Percentiles rank a stretch among this genome's conserved stretches.
phyloP scores from a whole-genome alignment of 2,888 invertebrate species.

The Tetragonula carbonaria region DNA sequence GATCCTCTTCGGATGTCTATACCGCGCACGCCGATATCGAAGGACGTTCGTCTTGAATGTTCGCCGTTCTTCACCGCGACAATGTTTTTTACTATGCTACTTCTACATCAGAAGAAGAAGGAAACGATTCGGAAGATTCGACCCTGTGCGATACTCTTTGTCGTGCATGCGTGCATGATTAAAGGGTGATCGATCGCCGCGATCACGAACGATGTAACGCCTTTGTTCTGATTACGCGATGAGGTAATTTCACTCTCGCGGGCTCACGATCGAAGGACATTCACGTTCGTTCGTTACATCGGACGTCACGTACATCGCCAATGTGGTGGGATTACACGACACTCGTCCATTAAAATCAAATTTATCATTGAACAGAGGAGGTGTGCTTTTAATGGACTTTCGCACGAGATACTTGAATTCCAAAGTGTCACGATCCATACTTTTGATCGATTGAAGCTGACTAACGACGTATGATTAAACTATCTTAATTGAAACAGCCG shows the following conservation, averaged over 20 bases:
- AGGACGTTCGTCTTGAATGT: constrained; percentile 43
- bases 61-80: neutral
- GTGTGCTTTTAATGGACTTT: neutral
- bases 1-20: constrained; percentile 25
- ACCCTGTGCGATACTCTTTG: neutral
- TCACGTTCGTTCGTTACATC: neutral
- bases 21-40: constrained; percentile 20
- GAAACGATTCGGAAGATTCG: constrained; percentile 22
- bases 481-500: constrained; percentile 3
- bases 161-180: constrained; percentile 1
- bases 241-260: constrained; percentile 18
- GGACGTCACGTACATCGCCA: neutral
- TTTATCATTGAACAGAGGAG: neutral
- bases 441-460: neutral
- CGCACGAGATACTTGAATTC: neutral
- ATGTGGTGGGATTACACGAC: constrained; percentile 13
- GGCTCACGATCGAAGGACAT: constrained; percentile 51
- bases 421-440: neutral
- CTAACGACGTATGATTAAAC: neutral
- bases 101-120: constrained; percentile 16
- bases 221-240: constrained; percentile 28
- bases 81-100: neutral
- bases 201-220: neutral
- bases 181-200: constrained; percentile 1
- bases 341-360: constrained; percentile 6